Percentiles rank a stretch among this genome's conserved stretches.
Conservation (phyloP, 1,140 invertebrate genomes). For the Cepaea nemoralis region DNA sequence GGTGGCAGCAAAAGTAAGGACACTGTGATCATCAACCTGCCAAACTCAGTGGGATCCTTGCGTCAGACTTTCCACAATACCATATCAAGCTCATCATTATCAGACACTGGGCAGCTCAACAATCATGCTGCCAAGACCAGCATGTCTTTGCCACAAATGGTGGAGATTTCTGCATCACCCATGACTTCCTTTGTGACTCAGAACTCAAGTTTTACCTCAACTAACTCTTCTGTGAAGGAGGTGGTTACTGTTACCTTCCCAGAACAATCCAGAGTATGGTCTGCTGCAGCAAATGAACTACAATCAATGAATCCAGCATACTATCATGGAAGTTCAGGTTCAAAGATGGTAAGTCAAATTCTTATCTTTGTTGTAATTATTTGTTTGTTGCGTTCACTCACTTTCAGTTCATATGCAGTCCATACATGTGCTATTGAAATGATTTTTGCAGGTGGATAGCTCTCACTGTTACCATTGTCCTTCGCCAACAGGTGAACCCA, state of each 20-base stretch:
- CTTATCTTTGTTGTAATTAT: too few species aligned
- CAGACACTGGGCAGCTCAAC: neutral
- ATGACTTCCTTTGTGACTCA: neutral
- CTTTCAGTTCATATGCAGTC: too few species aligned
- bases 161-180: neutral
- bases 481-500: too few species aligned
- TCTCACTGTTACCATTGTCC: too few species aligned
- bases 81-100: neutral
- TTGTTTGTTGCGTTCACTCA: too few species aligned
- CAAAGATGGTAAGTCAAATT: neutral
- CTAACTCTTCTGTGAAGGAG: neutral
- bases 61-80: neutral
- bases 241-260: neutral
- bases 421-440: too few species aligned
- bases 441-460: too few species aligned
- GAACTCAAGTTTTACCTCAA: neutral
- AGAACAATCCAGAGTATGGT: neutral
- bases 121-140: neutral
- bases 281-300: neutral
- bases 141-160: neutral
- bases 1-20: neutral
- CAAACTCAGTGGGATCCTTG: neutral
- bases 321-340: neutral
- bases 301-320: neutral
- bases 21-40: constrained; percentile 15